Evolutionary conservation across 2,113 vertebrate species (phyloP), one percentile per base, ranked within the genome.

Genomic region (Oncorhynchus tshawytscha): DNA sequence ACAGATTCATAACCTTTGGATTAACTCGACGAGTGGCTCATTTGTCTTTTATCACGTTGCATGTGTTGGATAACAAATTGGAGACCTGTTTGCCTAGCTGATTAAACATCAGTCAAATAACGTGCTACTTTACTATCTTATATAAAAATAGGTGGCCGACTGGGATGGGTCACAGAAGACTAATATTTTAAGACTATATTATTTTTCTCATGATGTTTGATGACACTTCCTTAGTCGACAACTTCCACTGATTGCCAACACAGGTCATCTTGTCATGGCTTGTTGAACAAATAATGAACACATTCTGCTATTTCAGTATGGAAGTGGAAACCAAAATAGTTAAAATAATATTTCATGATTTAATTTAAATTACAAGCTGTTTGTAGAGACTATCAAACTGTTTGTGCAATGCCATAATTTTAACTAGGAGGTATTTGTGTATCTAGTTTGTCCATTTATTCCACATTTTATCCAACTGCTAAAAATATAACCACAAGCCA

Each of bases 41-140:
- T 68, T 68, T 68, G 67, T 68, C 8, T 45, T 34, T 68, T 62
- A 62, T 62, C n/a, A 62, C 59, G n/a, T 62, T 22, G n/a, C 59
- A 22, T 62, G 18, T n/a, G 59, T 62, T 62, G 59, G 59, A 22
- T 13, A 62, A 62, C 59, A 45, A 45, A 18, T 57, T 57, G 54
- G 3, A 2, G 13, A 57, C 54, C 39, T 45, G 54, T 57, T 57
- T 20, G 54, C 13, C 1, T 2, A 57, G 20, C 15, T 57, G 20
- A 57, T 16, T 57, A 57, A 57, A 57, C 39, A 9, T 45, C 39
- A 45, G 39, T 45, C 39, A 45, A 45, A 11, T 11, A 45, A 45
- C 39, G 39, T 45, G 39, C 2, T 45, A 45, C 39, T 45, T 45
- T 3, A 45, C 39, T 45, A 45, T 54, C 49, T 16, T 16, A 18